Percentiles rank a stretch among this genome's conserved stretches.
Conservation (phyloP, 2,888 invertebrate species). For the Apodemia zela region DNA sequence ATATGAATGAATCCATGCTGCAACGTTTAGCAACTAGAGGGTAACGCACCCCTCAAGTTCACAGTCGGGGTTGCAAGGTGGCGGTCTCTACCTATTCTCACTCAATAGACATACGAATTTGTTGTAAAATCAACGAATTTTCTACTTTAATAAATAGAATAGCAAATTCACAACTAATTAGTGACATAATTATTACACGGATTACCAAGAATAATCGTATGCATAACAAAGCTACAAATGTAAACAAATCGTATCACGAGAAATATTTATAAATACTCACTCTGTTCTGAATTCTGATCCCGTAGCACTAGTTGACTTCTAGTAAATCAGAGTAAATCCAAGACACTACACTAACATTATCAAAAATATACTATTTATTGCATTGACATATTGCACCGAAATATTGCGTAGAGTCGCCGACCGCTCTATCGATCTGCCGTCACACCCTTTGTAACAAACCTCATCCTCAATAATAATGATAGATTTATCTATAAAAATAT, state of each 20-base stretch:
- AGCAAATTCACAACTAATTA: neutral
- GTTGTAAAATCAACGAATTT: neutral
- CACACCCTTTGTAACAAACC: constrained; percentile 27
- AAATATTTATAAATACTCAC: constrained; percentile 41
- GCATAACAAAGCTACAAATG: constrained; percentile 14
- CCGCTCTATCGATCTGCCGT: constrained; percentile 32
- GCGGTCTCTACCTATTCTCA: constrained; percentile 38
- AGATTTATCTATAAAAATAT: constrained; percentile 12
- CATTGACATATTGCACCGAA: constrained; percentile 62
- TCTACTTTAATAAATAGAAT: neutral
- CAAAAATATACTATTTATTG: constrained; percentile 45
- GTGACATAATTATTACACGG: no score
- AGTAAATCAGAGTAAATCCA: constrained; percentile 57
- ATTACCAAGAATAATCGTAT: no score
- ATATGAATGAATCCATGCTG: constrained; percentile 4
- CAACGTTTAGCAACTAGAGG: constrained; percentile 42
- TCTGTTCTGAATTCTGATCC: constrained; percentile 46
- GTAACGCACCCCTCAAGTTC: constrained; percentile 77
- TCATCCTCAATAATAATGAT: constrained; percentile 21
- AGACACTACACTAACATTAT: constrained; percentile 29
- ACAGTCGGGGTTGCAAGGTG: constrained; percentile 58
- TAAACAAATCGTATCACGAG: constrained; percentile 27
- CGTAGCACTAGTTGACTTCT: constrained; percentile 48
- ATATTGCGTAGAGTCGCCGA: constrained; percentile 49
- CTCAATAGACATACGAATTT: constrained; percentile 39